Base-by-base conservation (phyloP, 2,113 vertebrate genomes). In the Solea senegalensis region DNA sequence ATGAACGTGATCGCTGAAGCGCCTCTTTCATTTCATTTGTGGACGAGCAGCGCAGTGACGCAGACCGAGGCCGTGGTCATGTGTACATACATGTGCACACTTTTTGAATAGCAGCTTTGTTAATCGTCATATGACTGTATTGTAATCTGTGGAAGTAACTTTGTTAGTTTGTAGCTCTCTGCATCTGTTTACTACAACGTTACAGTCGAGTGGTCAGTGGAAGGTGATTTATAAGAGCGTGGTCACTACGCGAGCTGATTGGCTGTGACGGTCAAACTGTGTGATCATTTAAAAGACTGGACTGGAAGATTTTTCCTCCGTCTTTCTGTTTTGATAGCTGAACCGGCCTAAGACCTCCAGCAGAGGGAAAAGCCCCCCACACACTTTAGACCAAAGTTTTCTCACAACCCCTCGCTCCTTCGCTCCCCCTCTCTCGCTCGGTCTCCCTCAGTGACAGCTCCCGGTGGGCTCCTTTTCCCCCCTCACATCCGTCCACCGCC, bases 401-500 rank as follows among this genome's bases (percentile, higher is more conserved):
- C 82, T 82, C 86, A 78, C 83, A 80, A 74, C 81, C 74, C 64
- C 59, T 86, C 78, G 74, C 70, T 88, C 73, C 69, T 71, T 76
- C 40, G 69, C 86, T 83, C 72, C 80, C 72, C 87, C 74, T 11
- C 74, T 11, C 55, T 85, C 65, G 56, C 72, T 81, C 54, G 5
- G 65, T 80, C 77, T 80, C 72, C 58, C 74, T 83, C 85, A 67
- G 43, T 85, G 83, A 90, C 78, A 77, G 82, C 85, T 90, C 85
- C 88, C 75, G 78, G 84, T 87, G 88, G 81, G 86, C 55, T 81
- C 63, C 57, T 73, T 80, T 62, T 7, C 45, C 65, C 41, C 61
- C 75, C 65, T 88, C 88, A 85, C 89, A 86, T 90, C 86, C 85
- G 74, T 88, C 80, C 82, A 72, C 74, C 75, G 71, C 74, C 76